phyloP scores from a whole-genome alignment of 2,888 invertebrate species.

The Leistus spinibarbis region DNA sequence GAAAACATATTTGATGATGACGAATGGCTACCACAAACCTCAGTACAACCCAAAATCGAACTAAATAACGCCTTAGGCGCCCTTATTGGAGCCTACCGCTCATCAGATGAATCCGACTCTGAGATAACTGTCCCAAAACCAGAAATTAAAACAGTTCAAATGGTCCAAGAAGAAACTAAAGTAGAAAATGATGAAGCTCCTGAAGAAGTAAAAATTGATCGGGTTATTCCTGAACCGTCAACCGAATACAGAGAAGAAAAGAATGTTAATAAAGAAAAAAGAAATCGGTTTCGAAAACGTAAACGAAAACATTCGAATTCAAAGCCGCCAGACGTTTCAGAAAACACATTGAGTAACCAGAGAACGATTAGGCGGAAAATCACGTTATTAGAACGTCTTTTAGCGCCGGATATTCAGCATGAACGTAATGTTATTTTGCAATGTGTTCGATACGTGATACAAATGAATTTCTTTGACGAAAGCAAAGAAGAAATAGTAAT shows the following conservation, averaged over 20 bases:
- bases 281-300: constrained; percentile 42
- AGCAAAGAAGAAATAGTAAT: no score
- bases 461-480: constrained; percentile 73
- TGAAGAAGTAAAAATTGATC: constrained; percentile 57
- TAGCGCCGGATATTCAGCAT: constrained; percentile 79
- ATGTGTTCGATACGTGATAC: constrained; percentile 80
- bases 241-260: background rate
- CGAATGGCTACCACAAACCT: constrained; percentile 44
- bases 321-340: no score
- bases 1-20: constrained; percentile 51
- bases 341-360: constrained; percentile 41
- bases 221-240: constrained; percentile 38
- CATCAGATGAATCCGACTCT: constrained; percentile 59
- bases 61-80: constrained; percentile 64
- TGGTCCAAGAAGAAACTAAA: constrained; percentile 1
- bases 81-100: constrained; percentile 64
- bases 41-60: constrained; percentile 40
- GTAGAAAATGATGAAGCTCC: constrained; percentile 59
- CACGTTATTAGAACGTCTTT: constrained; percentile 72
- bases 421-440: constrained; percentile 88
- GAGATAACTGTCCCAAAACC: constrained; percentile 40
- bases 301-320: constrained; percentile 43
- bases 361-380: constrained; percentile 54
- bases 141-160: background rate
- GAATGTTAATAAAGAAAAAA: constrained; percentile 5